A percentile compares a stretch with the other conserved stretches of the same genome.
These are phyloP conservation scores for Trochalopteron elliotii DNA, from an alignment of 2,113 vertebrate genomes.

Conservation along the genomic window DNA sequence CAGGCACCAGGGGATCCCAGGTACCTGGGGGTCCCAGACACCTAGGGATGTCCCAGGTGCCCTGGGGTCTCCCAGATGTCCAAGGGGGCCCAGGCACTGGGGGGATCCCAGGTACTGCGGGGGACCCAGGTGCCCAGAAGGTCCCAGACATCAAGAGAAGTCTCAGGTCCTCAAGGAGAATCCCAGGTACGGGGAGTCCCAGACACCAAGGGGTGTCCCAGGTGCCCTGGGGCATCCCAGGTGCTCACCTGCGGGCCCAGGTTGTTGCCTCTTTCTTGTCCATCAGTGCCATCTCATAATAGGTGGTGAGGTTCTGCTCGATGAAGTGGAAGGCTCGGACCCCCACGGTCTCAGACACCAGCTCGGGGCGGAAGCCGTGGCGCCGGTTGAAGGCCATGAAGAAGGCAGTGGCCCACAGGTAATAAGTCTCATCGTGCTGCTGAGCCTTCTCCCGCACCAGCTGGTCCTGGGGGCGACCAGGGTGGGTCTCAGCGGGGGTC, in stretches of 20 bases:
- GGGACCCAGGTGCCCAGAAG: too few species aligned
- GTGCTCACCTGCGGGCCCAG: conserved; percentile 86
- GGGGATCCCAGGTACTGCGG: too few species aligned
- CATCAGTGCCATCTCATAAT: conserved; percentile 95
- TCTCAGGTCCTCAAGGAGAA: background rate
- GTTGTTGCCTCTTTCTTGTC: conserved; percentile 89
- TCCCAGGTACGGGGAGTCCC: background rate
- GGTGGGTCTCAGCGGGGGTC: accelerated
- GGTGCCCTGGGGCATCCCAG: background rate
- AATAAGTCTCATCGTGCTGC: conserved; percentile 94
- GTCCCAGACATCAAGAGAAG: accelerated
- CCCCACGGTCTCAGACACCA: conserved; percentile 93
- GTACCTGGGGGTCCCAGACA: too few species aligned
- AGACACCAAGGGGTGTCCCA: background rate
- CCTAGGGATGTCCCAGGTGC: too few species aligned
- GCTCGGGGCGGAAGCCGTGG: conserved; percentile 83
- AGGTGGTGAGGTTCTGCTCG: conserved; percentile 91
- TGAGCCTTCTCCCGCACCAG: conserved; percentile 88
- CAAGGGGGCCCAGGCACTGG: too few species aligned
- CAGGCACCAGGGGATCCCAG: too few species aligned
- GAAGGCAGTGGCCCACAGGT: conserved; percentile 92
- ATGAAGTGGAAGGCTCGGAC: conserved; percentile 92
- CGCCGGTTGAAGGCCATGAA: conserved; percentile 97
- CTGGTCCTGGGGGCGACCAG: conserved; percentile 73
- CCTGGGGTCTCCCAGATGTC: too few species aligned